A percentile compares a stretch with the other conserved stretches of the same genome.
phyloP scores from a whole-genome alignment of 2,797 vertebrate genomes.

The Lutjanus argentimaculatus region DNA sequence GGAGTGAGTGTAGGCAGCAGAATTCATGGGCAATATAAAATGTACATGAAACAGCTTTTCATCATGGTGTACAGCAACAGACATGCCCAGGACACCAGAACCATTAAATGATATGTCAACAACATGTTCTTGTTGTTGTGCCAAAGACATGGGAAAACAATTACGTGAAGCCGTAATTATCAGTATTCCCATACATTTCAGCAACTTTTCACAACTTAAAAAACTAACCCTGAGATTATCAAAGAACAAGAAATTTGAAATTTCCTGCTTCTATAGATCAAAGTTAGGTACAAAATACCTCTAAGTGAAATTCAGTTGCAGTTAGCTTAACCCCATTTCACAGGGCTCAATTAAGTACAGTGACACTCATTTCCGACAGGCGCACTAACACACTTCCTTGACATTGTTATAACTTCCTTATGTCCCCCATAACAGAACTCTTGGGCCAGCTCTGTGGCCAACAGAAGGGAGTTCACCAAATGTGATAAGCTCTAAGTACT shows the following conservation, averaged over 20 bases:
- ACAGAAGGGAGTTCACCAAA: constrained; percentile 64
- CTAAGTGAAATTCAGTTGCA: constrained; percentile 33
- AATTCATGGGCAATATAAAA: constrained; percentile 46
- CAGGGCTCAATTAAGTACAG: constrained; percentile 61
- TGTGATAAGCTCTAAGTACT: constrained; percentile 59
- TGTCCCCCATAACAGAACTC: constrained; percentile 57
- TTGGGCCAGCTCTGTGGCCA: constrained; percentile 36
- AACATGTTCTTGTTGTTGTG: constrained; percentile 35
- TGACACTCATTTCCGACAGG: constrained; percentile 68
- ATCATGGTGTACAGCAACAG: constrained; percentile 51
- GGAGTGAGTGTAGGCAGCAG: constrained; percentile 36
- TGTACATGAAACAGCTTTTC: constrained; percentile 69
- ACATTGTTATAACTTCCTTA: constrained; percentile 83
- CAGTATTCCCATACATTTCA: constrained; percentile 44
- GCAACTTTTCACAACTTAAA: constrained; percentile 32
- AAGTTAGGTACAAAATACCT: constrained; percentile 36
- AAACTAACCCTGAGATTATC: constrained; percentile 21
- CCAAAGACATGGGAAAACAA: constrained; percentile 55
- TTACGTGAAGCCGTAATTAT: constrained; percentile 13
- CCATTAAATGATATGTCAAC: constrained; percentile 53
- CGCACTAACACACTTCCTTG: constrained; percentile 79
- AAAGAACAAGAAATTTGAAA: constrained; percentile 11
- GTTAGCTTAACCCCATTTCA: constrained; percentile 46
- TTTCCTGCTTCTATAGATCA: constrained; percentile 55
- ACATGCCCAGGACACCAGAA: constrained; percentile 50